Percentiles rank a stretch among this genome's conserved stretches.
Conservation (phyloP, 2,113 vertebrate species). For the Empidonax alnorum region DNA sequence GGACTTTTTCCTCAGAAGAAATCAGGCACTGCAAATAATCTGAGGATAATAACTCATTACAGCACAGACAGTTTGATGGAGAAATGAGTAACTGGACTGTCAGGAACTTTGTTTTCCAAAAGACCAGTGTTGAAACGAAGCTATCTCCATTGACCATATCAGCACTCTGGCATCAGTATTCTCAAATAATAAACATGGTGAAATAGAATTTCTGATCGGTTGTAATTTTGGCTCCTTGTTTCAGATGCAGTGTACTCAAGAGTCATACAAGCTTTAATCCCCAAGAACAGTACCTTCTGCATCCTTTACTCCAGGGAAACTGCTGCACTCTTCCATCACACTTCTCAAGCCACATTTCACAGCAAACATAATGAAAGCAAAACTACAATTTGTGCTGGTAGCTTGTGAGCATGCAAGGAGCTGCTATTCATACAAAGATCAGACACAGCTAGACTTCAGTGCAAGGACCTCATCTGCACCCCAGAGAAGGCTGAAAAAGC, state of each 20-base stretch:
- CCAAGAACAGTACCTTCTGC: not conserved
- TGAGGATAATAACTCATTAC: constrained; percentile 2
- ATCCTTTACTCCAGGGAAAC: not conserved
- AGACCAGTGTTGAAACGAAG: not conserved
- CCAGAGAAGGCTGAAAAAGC: not conserved
- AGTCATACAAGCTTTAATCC: not conserved
- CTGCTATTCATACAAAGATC: not conserved
- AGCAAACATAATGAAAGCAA: not conserved
- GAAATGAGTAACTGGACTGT: not conserved
- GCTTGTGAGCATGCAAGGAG: not conserved
- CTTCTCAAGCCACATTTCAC: not conserved
- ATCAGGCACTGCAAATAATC: not conserved
- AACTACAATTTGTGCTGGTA: not conserved
- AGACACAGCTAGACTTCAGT: not conserved
- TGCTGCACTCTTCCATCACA: not conserved
- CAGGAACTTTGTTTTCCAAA: not conserved
- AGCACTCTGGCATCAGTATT: not conserved
- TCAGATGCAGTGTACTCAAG: not conserved
- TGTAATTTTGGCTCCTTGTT: not conserved
- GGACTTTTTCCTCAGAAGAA: constrained; percentile 4
- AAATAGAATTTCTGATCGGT: not conserved
- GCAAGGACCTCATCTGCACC: not conserved
- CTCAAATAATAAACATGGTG: accelerated
- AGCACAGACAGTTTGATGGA: not conserved
- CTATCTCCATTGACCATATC: not conserved